Conservation (phyloP, 2,113 vertebrate genomes). For the Sterna hirundo region DNA sequence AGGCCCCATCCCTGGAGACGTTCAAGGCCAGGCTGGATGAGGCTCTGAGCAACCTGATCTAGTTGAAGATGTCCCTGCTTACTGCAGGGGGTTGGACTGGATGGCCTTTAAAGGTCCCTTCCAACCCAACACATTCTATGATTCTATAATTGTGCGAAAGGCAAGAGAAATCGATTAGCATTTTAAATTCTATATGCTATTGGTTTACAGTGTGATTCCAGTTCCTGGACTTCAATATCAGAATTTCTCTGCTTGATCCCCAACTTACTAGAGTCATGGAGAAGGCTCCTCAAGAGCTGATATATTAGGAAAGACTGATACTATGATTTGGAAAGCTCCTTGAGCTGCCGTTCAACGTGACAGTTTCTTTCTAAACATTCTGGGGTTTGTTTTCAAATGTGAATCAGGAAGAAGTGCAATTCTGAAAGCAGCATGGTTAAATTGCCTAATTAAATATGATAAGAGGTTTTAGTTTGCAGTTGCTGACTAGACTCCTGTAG, state of each 20-base stretch:
- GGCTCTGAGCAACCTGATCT: too few relatives aligned
- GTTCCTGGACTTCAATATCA: not conserved
- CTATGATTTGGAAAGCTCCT: constrained; percentile 9
- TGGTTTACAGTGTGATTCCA: not conserved
- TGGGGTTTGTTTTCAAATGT: constrained; percentile 43
- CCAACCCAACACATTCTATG: too few relatives aligned
- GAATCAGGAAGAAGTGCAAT: constrained; percentile 1
- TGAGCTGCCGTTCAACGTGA: not conserved
- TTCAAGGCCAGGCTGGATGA: too few relatives aligned
- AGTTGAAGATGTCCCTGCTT: too few relatives aligned
- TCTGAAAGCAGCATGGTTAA: constrained; percentile 36
- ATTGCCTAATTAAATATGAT: constrained; percentile 50
- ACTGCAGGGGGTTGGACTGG: too few relatives aligned
- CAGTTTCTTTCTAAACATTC: constrained; percentile 26
- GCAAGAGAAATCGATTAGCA: not conserved
- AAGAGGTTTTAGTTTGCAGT: constrained; percentile 23
- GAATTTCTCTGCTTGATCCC: not conserved
- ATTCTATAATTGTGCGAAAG: not conserved
- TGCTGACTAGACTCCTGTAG: constrained; percentile 16
- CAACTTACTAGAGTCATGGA: not conserved
- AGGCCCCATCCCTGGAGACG: too few relatives aligned
- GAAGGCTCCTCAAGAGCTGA: not conserved
- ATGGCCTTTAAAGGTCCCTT: too few relatives aligned
- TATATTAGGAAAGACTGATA: not conserved
- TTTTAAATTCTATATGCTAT: not conserved